phyloP scores from a whole-genome alignment of 2,113 vertebrate genomes.

The Myrmophylax atrothorax region DNA sequence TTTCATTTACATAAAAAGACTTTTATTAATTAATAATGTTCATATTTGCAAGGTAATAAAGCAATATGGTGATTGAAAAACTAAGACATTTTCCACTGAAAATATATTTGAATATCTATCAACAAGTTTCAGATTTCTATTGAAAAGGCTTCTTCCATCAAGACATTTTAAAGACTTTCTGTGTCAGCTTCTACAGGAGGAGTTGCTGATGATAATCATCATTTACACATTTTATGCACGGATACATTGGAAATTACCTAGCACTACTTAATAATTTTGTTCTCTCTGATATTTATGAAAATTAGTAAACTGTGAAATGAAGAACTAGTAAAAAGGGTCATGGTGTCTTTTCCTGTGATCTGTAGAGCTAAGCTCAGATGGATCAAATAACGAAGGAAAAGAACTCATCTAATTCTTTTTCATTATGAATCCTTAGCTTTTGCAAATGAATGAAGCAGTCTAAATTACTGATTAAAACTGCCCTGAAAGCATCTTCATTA shows the following conservation, averaged over 20 bases:
- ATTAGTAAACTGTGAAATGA: conserved; percentile 21
- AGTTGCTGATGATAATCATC: not conserved
- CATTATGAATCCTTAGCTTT: not conserved
- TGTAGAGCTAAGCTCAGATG: not conserved
- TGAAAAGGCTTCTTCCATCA: not conserved
- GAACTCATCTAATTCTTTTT: not conserved
- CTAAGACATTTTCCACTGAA: not conserved
- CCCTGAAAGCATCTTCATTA: not conserved
- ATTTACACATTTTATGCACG: not conserved
- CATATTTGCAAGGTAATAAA: not conserved
- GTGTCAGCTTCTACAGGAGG: not conserved
- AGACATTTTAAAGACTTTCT: not conserved
- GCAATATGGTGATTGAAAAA: not conserved
- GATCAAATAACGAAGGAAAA: not conserved
- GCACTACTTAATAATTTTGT: not conserved
- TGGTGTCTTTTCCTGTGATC: not conserved
- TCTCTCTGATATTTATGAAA: conserved; percentile 19
- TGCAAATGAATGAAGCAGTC: not conserved
- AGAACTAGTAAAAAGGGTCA: not conserved
- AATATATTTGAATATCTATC: not conserved
- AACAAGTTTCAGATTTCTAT: not conserved
- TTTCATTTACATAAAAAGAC: not conserved
- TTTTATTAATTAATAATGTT: not conserved
- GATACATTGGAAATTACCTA: not conserved
- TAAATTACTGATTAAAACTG: not conserved